Conservation (phyloP, 2,113 vertebrate species). For the Miniopterus natalensis region DNA sequence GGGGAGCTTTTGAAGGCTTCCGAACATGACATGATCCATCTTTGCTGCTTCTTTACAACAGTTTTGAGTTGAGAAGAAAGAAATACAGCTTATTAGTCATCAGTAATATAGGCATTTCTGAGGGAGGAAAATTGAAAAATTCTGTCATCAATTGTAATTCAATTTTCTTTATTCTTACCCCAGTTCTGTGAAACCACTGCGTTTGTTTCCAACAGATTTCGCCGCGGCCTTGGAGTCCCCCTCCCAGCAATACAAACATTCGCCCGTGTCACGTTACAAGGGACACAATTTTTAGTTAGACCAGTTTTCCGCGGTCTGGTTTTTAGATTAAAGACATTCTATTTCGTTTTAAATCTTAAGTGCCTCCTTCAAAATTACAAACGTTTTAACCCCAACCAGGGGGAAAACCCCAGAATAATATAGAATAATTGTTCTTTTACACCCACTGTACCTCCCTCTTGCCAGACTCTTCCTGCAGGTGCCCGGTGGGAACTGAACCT, state of each 20-base stretch:
- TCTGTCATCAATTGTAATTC: background rate
- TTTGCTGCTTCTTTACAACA: constrained; percentile 5
- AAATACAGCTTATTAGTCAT: constrained; percentile 19
- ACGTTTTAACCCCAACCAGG: background rate
- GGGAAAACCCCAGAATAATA: background rate
- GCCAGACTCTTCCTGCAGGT: background rate
- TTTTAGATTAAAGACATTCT: constrained; percentile 37
- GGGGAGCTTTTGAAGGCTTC: background rate
- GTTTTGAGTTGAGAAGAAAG: background rate
- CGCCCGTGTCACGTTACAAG: background rate
- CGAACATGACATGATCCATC: background rate
- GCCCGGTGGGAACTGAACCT: no score
- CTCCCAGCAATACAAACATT: background rate
- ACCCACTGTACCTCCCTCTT: background rate
- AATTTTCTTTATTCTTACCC: constrained; percentile 3
- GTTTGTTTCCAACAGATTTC: constrained; percentile 49
- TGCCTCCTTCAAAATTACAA: background rate
- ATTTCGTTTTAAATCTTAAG: constrained; percentile 44
- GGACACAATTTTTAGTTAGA: background rate
- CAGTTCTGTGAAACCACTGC: constrained; percentile 23
- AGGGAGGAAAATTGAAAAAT: background rate
- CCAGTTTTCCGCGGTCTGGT: background rate
- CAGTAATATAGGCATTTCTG: background rate
- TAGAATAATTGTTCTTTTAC: background rate
- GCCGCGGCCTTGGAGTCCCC: background rate